Evolutionary conservation across 2,113 vertebrate species (phyloP).

Genomic region (Mixornis gularis): DNA sequence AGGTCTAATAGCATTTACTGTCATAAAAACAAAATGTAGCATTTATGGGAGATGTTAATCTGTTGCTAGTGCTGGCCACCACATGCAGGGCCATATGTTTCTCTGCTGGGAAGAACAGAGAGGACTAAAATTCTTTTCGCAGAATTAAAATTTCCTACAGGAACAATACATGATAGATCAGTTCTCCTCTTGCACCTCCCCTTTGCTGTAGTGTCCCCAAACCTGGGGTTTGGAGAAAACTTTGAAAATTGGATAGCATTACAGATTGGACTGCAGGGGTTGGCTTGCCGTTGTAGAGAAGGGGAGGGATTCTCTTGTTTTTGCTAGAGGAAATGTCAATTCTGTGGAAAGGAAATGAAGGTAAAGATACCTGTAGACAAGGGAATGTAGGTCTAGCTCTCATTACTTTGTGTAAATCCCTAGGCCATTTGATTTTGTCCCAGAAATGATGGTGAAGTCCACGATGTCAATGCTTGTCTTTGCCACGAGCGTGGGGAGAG

Average conservation of each 20-base stretch:
- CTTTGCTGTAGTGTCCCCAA: not conserved
- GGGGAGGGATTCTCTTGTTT: not conserved
- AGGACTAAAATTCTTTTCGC: not conserved
- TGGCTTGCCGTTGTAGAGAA: not conserved
- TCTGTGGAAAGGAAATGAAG: not conserved
- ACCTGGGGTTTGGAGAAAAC: not conserved
- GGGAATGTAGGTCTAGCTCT: not conserved
- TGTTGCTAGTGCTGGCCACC: not conserved
- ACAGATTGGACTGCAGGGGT: not conserved
- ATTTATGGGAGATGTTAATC: not conserved
- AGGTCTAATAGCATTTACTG: conserved; percentile 6
- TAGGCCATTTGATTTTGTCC: not conserved
- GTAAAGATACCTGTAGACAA: not conserved
- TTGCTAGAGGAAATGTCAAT: not conserved
- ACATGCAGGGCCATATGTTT: not conserved
- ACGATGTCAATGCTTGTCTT: not conserved
- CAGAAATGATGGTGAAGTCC: not conserved
- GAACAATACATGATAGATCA: not conserved
- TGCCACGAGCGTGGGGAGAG: not conserved
- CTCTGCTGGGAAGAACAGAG: not conserved
- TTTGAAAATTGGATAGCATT: not conserved
- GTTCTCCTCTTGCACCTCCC: not conserved
- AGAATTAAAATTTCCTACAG: not conserved
- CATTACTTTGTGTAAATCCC: not conserved
- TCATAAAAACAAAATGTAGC: not conserved